These are phyloP conservation scores for Todiramphus saurophagus DNA, from an alignment of 2,113 vertebrate species.

Conservation along the genomic window DNA sequence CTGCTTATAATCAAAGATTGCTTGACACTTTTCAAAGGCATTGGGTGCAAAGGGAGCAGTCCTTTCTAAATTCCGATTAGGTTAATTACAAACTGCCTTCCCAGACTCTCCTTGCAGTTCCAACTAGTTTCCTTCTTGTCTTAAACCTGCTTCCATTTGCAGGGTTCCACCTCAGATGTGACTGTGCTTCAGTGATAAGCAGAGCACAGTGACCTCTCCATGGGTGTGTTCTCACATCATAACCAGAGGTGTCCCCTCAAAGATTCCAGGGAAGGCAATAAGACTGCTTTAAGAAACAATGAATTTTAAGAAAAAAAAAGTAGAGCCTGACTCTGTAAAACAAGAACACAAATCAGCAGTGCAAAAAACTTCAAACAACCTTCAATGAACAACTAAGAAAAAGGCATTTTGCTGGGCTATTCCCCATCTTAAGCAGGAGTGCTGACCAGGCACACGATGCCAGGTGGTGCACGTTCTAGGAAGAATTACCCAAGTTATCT, in stretches of 20 bases:
- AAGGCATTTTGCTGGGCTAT: not conserved
- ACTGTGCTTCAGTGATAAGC: not conserved
- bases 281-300: not conserved
- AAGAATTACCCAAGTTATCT: not conserved
- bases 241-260: not conserved
- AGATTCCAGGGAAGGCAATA: not conserved
- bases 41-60: not conserved
- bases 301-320: not conserved
- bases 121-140: not conserved
- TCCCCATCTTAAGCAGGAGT: not conserved
- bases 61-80: not conserved
- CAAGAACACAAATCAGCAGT: not conserved
- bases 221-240: not conserved
- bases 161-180: not conserved
- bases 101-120: not conserved
- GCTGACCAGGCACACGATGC: not conserved
- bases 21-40: not conserved
- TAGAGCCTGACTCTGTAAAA: not conserved
- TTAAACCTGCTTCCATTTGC: not conserved
- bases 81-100: not conserved
- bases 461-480: not conserved
- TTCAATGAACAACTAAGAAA: not conserved
- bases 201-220: not conserved
- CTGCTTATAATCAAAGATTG: not conserved
- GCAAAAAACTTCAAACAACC: too few relatives aligned